These are phyloP conservation scores for Campylomormyrus numenius DNA, from an alignment of 2,113 vertebrate species.

Conservation along the genomic window DNA sequence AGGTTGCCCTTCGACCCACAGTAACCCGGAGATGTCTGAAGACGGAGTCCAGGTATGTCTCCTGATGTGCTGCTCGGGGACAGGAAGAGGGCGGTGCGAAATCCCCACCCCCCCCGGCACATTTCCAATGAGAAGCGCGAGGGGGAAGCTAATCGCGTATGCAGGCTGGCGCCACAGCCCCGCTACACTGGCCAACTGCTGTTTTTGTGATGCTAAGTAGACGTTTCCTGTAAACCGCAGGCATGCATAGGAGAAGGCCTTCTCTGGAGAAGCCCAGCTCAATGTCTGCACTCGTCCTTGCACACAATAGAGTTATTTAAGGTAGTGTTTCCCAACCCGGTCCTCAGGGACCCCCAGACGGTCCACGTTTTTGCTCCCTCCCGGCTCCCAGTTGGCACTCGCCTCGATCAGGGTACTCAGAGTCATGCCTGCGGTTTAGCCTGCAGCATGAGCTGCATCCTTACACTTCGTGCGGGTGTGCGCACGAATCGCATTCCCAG, in stretches of 20 bases:
- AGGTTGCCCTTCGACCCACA: conserved; percentile 72
- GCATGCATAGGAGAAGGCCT: not conserved
- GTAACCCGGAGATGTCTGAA: conserved; percentile 69
- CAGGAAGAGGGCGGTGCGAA: not conserved
- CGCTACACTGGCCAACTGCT: not conserved
- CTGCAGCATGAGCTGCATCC: not conserved
- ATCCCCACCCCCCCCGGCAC: not conserved
- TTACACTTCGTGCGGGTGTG: not conserved
- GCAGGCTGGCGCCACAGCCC: not conserved
- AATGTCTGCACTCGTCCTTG: not conserved
- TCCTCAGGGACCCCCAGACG: not conserved
- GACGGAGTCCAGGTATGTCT: conserved; percentile 80
- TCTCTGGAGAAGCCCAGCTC: not conserved
- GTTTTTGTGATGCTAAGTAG: not conserved
- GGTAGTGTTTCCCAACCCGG: not conserved
- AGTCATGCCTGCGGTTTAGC: not conserved
- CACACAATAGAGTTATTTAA: not conserved
- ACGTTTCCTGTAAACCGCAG: not conserved
- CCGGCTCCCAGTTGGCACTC: not conserved
- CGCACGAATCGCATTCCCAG: too few species aligned
- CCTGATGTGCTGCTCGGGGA: not conserved
- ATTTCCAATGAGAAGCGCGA: not conserved
- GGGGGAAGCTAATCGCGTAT: not conserved
- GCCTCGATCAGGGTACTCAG: not conserved
- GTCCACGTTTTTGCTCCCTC: not conserved